Conservation (phyloP, 2,888 invertebrate species). For the Lydus trimaculatus region DNA sequence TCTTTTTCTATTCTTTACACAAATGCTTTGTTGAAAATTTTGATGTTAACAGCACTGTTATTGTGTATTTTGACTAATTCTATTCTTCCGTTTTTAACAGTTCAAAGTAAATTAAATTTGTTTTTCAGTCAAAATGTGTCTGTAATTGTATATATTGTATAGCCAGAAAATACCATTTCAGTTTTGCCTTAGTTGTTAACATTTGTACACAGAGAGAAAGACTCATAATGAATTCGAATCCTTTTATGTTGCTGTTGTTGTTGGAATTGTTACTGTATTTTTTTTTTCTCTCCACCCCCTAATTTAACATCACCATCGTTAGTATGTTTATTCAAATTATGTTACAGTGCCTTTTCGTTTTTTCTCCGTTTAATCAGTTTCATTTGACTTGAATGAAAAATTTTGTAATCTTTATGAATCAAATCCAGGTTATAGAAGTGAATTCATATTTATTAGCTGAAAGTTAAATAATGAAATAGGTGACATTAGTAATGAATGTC, state of each 20-base stretch:
- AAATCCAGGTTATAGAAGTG: constrained; percentile 15
- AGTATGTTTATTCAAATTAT: background rate
- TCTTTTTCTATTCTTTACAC: background rate
- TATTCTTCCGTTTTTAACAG: background rate
- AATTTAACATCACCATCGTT: background rate
- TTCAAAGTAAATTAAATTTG: constrained; percentile 26
- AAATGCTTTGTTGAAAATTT: background rate
- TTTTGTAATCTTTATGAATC: background rate
- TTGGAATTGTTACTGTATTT: background rate
- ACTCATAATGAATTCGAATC: background rate
- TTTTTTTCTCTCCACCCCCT: no score
- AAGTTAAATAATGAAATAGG: constrained; percentile 44
- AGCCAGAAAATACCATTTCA: background rate
- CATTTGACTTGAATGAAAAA: background rate
- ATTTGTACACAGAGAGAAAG: background rate
- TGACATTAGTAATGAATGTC: constrained; percentile 40
- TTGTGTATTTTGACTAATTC: constrained; percentile 1
- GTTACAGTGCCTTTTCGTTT: background rate
- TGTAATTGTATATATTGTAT: background rate
- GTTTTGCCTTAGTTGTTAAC: background rate
- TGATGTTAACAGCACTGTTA: background rate
- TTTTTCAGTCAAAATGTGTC: constrained; percentile 20
- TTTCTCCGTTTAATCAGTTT: background rate
- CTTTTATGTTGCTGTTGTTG: background rate
- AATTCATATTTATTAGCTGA: constrained; percentile 39